These are phyloP conservation scores for Coregonus clupeaformis DNA, from an alignment of 2,113 vertebrate species.

Conservation along the genomic window DNA sequence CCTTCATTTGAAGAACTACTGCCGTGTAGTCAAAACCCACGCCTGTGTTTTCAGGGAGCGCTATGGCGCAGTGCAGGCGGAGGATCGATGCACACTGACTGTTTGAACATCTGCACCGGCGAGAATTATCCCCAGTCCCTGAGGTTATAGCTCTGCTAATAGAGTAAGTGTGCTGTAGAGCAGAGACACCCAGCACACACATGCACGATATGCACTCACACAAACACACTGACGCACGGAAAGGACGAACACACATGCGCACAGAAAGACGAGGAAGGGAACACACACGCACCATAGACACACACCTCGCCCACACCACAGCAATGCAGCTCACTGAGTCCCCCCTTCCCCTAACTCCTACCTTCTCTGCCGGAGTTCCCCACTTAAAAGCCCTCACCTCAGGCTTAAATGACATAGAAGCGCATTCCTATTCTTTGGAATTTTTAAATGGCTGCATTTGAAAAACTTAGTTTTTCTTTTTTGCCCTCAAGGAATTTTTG, in stretches of 20 bases:
- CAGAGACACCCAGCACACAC: constrained; percentile 18
- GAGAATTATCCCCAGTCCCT: constrained; percentile 50
- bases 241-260: no score
- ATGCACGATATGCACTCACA: no score
- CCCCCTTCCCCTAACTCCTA: background rate
- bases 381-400: background rate
- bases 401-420: background rate
- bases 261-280: no score
- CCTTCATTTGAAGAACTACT: background rate
- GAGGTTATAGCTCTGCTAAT: constrained; percentile 43
- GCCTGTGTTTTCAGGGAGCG: constrained; percentile 28
- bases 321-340: constrained; percentile 2
- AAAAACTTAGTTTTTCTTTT: background rate
- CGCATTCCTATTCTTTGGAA: background rate
- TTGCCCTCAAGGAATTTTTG: background rate
- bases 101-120: constrained; percentile 64
- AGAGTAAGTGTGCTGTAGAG: constrained; percentile 39
- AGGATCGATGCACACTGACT: constrained; percentile 52
- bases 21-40: background rate
- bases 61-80: no score
- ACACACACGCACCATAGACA: no score
- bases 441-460: background rate
- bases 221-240: no score
- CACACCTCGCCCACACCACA: no score
- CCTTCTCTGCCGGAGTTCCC: background rate